Conservation (phyloP, 2,888 invertebrate species). For the Lithophane socia region DNA sequence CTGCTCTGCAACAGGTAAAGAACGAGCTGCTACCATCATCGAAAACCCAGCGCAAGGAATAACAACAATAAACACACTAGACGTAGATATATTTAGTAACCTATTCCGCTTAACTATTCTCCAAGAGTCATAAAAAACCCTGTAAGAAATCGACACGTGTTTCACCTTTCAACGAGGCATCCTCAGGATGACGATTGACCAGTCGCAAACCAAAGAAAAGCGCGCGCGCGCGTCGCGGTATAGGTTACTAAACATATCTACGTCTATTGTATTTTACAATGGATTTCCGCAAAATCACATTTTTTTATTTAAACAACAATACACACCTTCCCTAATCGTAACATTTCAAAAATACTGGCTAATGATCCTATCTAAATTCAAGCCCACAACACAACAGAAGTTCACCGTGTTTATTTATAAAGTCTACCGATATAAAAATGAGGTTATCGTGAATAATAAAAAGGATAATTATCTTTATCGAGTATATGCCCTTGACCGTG, state of each 20-base stretch:
- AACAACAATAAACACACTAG: not conserved
- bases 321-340: not conserved
- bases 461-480: slow-evolving; percentile 38
- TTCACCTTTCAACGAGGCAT: too few species aligned
- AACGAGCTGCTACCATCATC: not conserved
- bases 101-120: too few species aligned
- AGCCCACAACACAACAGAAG: not conserved
- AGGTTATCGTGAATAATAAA: slow-evolving; percentile 48
- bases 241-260: too few species aligned
- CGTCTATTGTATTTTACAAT: too few species aligned
- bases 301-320: not conserved
- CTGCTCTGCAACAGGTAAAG: not conserved
- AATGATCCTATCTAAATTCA: slow-evolving; percentile 26
- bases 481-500: slow-evolving; percentile 42
- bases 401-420: slow-evolving; percentile 36
- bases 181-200: too few species aligned
- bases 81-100: too few species aligned
- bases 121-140: too few species aligned
- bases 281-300: too few species aligned
- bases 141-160: too few species aligned
- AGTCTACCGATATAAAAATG: slow-evolving; percentile 23
- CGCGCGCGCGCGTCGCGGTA: too few species aligned
- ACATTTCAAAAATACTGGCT: not conserved
- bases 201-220: too few species aligned
- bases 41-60: not conserved